Evolutionary conservation across 2,888 invertebrate genomes (phyloP), one percentile per base, ranked within the genome.

Genomic region (Heteromyza rotundicornis): DNA sequence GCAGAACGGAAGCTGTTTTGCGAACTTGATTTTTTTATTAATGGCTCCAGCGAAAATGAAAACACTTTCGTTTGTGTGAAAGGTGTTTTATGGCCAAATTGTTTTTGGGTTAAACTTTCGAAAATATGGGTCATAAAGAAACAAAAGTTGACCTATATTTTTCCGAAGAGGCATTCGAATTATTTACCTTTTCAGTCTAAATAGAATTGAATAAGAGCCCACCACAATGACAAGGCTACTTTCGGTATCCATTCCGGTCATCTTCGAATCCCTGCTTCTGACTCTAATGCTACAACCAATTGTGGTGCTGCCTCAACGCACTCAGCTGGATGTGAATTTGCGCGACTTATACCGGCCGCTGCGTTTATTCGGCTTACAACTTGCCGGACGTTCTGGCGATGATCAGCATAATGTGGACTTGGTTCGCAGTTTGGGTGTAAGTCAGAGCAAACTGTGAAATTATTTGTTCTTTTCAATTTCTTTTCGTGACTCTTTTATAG

Each of bases 301-400:
- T 58, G 36, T 51, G 49, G 24, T 58, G 36, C 53, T 40, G 36
- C 54, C 73, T 59, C 80, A 80, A 64, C 79, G 80, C 3, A 81
- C 80, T 27, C 60, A 71, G 47, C 63, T 80, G 65, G 81, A 80
- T 63, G 70, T 66, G 22, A 56, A 62, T 8, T 66, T 78, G 2
- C 64, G 59, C n/a, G 57, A 67, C 22, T 64, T 70, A 2, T 77
- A 77, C 57, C 64, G 80, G 24, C 70, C 71, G 2, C 62, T 81
- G 16, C 75, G 80, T 5, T 56, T 72, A 3, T 57, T 75, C 14
- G 71, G 76, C 10, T 66, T 81, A 36, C 70, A 76, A 64, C 66
- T 78, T 56, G 64, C 73, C 24, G 82, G 82, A 1, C 71, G 80
- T 36, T 75, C 79, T 10, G 80, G 81, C 27, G 79, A 79, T 49